Conservation (phyloP, 2,888 invertebrate genomes). For the Ethmia dodecea region DNA sequence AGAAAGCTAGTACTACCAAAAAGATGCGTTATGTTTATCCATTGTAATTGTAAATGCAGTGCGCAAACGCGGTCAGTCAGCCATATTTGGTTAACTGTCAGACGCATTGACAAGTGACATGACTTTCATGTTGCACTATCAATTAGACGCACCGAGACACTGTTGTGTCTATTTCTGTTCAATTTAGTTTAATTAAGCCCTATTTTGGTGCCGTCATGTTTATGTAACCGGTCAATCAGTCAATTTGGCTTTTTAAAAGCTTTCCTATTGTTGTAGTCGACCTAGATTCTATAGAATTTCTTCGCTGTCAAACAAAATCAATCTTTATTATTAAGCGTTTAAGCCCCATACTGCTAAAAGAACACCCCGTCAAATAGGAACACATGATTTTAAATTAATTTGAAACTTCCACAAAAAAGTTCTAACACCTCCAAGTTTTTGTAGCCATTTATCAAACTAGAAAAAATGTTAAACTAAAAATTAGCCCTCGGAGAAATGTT, state of each 20-base stretch:
- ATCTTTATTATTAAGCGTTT: no score
- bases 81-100: slow-evolving; percentile 23
- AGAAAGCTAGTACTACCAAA: no score
- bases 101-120: slow-evolving; percentile 13
- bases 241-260: no score
- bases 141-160: slow-evolving; percentile 11
- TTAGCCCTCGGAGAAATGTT: slow-evolving; percentile 17
- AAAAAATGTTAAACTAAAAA: slow-evolving; percentile 18
- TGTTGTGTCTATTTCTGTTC: slow-evolving; percentile 12
- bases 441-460: slow-evolving; percentile 14
- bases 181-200: slow-evolving; percentile 15
- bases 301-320: no score
- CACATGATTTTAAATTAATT: no score
- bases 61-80: no score
- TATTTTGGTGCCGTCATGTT: slow-evolving; percentile 5
- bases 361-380: no score
- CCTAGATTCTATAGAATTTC: no score
- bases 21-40: no score
- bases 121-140: slow-evolving; percentile 15
- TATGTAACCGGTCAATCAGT: slow-evolving; percentile 8
- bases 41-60: no score
- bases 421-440: slow-evolving; percentile 19
- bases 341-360: no score
- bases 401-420: slow-evolving; percentile 14
- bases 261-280: no score